Conservation (phyloP, 2,888 invertebrate genomes). For the Orthosia gothica region DNA sequence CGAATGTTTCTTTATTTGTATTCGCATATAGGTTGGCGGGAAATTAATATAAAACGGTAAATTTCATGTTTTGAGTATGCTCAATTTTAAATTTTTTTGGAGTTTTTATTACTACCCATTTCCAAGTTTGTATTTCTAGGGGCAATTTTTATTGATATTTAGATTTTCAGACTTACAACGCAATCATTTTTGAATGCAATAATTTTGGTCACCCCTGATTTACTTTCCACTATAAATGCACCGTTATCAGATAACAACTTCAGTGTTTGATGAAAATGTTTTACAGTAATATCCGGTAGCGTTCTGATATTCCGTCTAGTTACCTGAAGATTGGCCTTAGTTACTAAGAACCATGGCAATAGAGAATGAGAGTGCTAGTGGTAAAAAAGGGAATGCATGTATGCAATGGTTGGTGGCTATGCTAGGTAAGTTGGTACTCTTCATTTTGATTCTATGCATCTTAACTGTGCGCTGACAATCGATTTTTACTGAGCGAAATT, state of each 20-base stretch:
- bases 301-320: not conserved
- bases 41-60: no score
- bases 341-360: conserved; percentile 13
- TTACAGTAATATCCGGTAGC: conserved; percentile 5
- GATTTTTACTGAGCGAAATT: no score
- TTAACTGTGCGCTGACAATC: no score
- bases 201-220: conserved; percentile 35
- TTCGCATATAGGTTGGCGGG: no score
- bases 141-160: no score
- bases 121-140: no score
- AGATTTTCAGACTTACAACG: no score
- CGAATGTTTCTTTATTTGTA: no score
- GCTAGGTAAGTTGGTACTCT: conserved; percentile 39
- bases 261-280: conserved; percentile 22
- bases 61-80: no score
- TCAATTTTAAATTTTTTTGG: no score
- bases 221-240: conserved; percentile 17
- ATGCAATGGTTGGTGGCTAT: conserved; percentile 52
- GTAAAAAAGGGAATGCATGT: conserved; percentile 29
- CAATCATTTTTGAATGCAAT: no score
- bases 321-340: not conserved
- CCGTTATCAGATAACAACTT: conserved; percentile 35
- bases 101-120: no score
- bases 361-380: not conserved
- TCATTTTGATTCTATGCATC: not conserved